These are phyloP conservation scores for Achlya flavicornis DNA, from an alignment of 2,888 invertebrate genomes.

Conservation along the genomic window DNA sequence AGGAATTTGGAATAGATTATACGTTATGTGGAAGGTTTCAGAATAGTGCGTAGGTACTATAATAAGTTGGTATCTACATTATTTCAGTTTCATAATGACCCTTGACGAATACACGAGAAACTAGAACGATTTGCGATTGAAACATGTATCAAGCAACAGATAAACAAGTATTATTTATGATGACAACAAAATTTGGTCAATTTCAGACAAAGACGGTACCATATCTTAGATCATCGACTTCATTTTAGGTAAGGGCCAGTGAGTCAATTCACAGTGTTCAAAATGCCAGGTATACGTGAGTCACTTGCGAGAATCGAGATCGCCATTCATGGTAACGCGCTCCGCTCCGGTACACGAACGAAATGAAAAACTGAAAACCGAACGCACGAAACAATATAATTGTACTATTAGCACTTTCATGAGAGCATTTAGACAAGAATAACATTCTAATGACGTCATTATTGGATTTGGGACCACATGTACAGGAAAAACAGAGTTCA, in stretches of 20 bases:
- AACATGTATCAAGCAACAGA: neutral
- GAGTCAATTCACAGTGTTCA: conserved; percentile 32
- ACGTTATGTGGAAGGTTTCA: too few relatives aligned
- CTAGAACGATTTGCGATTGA: neutral
- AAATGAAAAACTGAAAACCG: neutral
- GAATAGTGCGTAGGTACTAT: too few relatives aligned
- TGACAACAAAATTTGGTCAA: conserved; percentile 5
- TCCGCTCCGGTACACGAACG: conserved; percentile 14
- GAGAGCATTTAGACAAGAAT: neutral
- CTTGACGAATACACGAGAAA: too few relatives aligned
- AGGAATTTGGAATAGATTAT: too few relatives aligned
- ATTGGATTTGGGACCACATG: neutral
- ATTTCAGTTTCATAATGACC: too few relatives aligned
- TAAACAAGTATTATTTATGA: neutral
- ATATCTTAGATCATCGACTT: conserved; percentile 43
- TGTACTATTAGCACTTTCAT: neutral
- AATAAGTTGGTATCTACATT: too few relatives aligned
- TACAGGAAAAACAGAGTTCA: too few relatives aligned
- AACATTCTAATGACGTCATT: neutral
- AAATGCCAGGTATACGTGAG: conserved; percentile 27
- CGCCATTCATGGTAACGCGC: conserved; percentile 36
- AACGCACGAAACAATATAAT: conserved; percentile 10
- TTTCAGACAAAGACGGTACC: conserved; percentile 19
- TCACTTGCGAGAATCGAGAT: conserved; percentile 32
- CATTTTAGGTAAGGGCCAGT: conserved; percentile 34